phyloP scores from a whole-genome alignment of 2,888 invertebrate species.

The Drosophila mayaguana region DNA sequence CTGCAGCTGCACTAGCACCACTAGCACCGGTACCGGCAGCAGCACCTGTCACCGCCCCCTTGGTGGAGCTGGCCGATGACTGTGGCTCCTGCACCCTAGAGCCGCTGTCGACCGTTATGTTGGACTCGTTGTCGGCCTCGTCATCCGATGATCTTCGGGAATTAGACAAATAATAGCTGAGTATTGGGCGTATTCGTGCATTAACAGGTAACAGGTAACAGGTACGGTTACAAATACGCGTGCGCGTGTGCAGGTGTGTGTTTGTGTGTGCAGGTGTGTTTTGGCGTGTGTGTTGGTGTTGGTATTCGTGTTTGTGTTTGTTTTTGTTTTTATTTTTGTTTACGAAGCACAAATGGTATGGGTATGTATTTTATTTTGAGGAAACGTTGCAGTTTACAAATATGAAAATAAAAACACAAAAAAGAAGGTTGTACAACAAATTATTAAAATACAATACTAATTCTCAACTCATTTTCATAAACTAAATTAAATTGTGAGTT shows the following conservation, averaged over 20 bases:
- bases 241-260: slow-evolving; percentile 11
- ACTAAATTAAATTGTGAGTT: neutral
- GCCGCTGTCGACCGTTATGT: slow-evolving; percentile 83
- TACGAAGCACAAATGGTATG: slow-evolving; percentile 52
- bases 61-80: slow-evolving; percentile 76
- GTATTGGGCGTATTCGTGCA: slow-evolving; percentile 62
- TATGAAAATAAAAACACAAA: slow-evolving; percentile 72
- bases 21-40: neutral
- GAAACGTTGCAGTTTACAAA: slow-evolving; percentile 54
- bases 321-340: slow-evolving; percentile 21
- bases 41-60: slow-evolving; percentile 19
- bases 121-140: slow-evolving; percentile 84
- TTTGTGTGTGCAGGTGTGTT: slow-evolving; percentile 1
- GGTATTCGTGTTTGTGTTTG: slow-evolving; percentile 11
- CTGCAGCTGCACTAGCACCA: neutral
- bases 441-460: slow-evolving; percentile 50
- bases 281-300: slow-evolving; percentile 6
- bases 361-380: slow-evolving; percentile 23
- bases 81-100: slow-evolving; percentile 81
- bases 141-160: slow-evolving; percentile 85
- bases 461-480: neutral
- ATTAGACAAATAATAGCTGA: slow-evolving; percentile 84
- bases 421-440: slow-evolving; percentile 41
- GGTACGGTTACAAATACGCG: slow-evolving; percentile 35
- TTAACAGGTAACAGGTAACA: slow-evolving; percentile 50